Evolutionary conservation across 1,140 invertebrate species (phyloP), one percentile per base, ranked within the genome.

Genomic region (Cryptotermes secundus): DNA sequence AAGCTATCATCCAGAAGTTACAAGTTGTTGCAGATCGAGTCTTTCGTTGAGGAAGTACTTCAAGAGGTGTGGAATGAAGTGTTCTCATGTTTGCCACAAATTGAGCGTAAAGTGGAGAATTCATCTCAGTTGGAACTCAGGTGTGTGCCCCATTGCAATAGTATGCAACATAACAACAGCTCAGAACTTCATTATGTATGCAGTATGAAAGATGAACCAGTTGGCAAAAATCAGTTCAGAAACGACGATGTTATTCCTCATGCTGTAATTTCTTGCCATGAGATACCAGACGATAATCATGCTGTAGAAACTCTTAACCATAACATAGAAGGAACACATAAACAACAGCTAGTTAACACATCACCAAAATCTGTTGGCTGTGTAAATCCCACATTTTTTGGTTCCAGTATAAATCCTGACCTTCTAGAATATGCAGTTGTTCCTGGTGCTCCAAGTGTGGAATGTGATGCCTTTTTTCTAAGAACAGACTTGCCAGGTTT

Each of bases 11-110:
- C 31, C 31, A 38, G 38, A 45, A 53, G 31, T 49, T 31, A 36
- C n/a, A 34, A 34, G 19, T 7, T 31, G 24, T 14, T 38, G 31
- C 53, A 34, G 24, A 31, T 82, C 26, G 81, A 82, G n/a, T 19
- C n/a, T 26, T 82, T 34, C 9, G 81, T 53, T 82, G 81, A 82
- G 49, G 53, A 59, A 34, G 31, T 82, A 45, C 81, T 82, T 31
- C 38, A 82, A n/a, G 38, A 42, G 26, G 38, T 59, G 26, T 38
- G 42, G 53, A 38, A 31, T 42, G 81, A 82, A n/a, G 81, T 82
- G 42, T 82, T 42, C 49, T 45, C n/a, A 34, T 38, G 53, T 59
- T 82, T 82, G 38, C 24, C 81, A 34, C 16, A 45, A 34, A 53
- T 34, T 82, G 53, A 82, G 19, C 42, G 34, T 82, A n/a, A 31